These are phyloP conservation scores for Tenthredo scrophulariae DNA, from an alignment of 2,888 invertebrate genomes.

Conservation along the genomic window DNA sequence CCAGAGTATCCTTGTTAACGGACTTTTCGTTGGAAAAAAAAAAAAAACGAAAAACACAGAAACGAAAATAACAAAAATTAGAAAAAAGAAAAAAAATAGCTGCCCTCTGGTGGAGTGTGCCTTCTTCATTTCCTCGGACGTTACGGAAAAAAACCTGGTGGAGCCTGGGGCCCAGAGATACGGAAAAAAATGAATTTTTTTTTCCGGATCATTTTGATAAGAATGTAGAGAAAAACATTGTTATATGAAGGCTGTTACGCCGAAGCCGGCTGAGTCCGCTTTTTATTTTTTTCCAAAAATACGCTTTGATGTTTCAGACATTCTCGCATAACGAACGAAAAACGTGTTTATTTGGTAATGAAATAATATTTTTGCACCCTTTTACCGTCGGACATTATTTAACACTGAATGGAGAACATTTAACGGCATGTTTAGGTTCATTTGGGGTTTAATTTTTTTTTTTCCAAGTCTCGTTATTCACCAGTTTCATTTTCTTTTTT, in stretches of 20 bases:
- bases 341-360: not conserved
- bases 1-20: constrained; percentile 56
- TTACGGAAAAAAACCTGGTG: not conserved
- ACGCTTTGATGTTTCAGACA: not conserved
- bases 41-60: not conserved
- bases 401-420: too few species aligned
- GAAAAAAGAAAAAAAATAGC: not conserved
- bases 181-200: not conserved
- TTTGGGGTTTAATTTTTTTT: too few species aligned
- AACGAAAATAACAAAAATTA: not conserved
- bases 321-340: not conserved
- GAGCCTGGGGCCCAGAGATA: not conserved
- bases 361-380: not conserved
- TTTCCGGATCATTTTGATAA: not conserved
- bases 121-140: not conserved
- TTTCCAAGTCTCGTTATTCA: too few species aligned
- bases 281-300: not conserved
- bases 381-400: too few species aligned
- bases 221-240: not conserved
- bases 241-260: not conserved
- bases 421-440: too few species aligned
- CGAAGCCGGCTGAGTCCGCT: not conserved
- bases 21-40: constrained; percentile 42
- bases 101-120: not conserved
- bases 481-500: too few species aligned